Percentiles rank a stretch among this genome's conserved stretches.
These are phyloP conservation scores for Falco berigora DNA, from an alignment of 2,797 vertebrate genomes.

Conservation along the genomic window DNA sequence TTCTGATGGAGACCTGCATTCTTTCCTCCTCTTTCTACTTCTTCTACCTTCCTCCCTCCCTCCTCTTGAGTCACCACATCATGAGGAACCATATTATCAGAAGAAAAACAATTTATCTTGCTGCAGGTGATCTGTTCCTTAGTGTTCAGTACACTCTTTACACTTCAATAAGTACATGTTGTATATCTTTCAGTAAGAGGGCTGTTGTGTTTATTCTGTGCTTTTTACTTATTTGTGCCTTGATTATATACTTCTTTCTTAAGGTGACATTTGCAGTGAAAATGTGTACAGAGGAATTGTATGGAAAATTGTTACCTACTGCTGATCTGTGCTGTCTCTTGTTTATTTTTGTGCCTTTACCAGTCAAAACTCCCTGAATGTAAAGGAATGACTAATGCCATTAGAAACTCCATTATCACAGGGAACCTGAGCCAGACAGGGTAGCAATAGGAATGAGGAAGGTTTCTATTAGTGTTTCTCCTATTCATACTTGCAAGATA, in stretches of 20 bases:
- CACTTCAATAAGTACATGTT: background rate
- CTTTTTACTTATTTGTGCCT: constrained; percentile 13
- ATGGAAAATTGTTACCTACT: constrained; percentile 14
- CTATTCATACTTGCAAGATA: background rate
- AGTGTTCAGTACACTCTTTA: background rate
- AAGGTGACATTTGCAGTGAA: background rate
- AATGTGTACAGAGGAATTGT: background rate
- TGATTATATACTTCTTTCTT: constrained; percentile 5
- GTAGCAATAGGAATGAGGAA: background rate
- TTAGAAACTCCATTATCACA: background rate
- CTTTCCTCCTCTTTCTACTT: background rate
- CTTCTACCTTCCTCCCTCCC: background rate
- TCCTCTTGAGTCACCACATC: background rate
- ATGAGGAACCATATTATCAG: background rate
- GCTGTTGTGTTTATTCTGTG: background rate
- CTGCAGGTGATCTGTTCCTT: background rate
- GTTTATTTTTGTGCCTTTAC: constrained; percentile 29
- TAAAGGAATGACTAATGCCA: background rate
- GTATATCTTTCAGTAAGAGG: background rate
- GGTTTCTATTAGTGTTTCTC: background rate
- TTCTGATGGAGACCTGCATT: background rate
- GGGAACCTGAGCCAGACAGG: background rate
- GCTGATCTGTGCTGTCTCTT: background rate
- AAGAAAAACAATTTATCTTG: background rate
- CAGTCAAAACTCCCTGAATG: background rate